These are phyloP conservation scores for Threskiornis aethiopicus DNA, from an alignment of 2,797 vertebrate genomes.

Conservation along the genomic window DNA sequence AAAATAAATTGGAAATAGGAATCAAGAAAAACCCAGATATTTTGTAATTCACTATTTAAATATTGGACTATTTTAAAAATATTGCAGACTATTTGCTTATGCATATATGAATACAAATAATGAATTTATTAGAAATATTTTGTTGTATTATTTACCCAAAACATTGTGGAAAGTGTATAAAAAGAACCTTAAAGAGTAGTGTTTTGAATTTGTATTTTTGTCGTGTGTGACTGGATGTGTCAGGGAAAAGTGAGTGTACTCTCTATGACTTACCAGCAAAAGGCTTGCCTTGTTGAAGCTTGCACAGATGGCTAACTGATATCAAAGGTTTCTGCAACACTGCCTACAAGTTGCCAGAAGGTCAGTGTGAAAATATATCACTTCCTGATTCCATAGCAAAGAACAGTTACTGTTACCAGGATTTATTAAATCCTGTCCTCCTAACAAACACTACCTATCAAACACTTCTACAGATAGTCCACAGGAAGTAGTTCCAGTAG, in stretches of 20 bases:
- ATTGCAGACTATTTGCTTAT: background rate
- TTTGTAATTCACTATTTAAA: background rate
- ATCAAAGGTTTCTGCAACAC: constrained; percentile 19
- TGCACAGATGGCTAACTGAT: background rate
- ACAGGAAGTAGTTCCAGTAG: background rate
- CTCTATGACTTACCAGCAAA: background rate
- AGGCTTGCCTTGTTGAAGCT: constrained; percentile 11
- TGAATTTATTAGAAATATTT: background rate
- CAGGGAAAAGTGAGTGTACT: background rate
- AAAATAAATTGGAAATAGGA: background rate
- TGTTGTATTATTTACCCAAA: background rate
- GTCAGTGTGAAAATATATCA: background rate
- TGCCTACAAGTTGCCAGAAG: constrained; percentile 32
- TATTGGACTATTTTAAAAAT: background rate
- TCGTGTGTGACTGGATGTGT: background rate
- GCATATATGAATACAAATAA: background rate
- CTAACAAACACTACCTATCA: background rate
- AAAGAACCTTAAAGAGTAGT: background rate
- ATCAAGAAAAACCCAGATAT: background rate
- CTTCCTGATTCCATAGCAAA: background rate
- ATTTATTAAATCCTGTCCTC: background rate
- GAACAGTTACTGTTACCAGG: background rate
- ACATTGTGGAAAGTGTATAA: background rate
- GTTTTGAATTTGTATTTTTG: background rate
- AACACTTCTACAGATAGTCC: background rate